Percentiles rank a stretch among this genome's conserved stretches.
Evolutionary conservation across 2,113 vertebrate genomes (phyloP).

Genomic region (Callocephalon fimbriatum): DNA sequence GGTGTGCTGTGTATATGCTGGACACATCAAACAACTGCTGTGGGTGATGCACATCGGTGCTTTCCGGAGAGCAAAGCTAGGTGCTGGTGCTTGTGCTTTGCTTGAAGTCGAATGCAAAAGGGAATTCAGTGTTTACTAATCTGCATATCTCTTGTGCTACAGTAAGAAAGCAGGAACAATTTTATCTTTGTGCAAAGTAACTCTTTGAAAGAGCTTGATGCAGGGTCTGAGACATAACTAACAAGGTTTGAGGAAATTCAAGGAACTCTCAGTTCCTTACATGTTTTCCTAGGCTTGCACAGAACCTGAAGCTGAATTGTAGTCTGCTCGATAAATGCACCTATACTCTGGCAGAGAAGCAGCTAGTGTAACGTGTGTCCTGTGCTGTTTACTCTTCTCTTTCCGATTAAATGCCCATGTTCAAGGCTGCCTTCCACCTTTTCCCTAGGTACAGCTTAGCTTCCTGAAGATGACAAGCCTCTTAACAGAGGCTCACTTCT

Average conservation of each 20-base stretch:
- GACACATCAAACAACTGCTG: neutral
- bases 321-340: neutral
- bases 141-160: neutral
- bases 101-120: neutral
- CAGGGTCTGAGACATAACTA: neutral
- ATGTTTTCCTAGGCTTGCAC: neutral
- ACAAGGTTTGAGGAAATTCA: neutral
- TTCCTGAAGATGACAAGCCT: neutral
- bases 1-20: neutral
- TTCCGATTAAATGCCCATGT: neutral
- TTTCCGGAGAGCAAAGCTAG: neutral
- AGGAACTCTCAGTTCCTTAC: neutral
- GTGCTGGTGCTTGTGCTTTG: neutral
- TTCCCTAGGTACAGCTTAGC: neutral
- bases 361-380: neutral
- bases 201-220: neutral
- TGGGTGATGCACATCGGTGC: neutral
- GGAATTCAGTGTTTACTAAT: neutral
- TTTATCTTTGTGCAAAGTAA: neutral
- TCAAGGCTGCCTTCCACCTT: neutral
- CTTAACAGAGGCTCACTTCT: neutral
- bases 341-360: neutral
- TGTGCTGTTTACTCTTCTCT: neutral
- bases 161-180: neutral
- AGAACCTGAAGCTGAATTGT: neutral